Evolutionary conservation across 2,888 invertebrate species (phyloP), one percentile per base, ranked within the genome.

Genomic region (Harpalus rufipes): DNA sequence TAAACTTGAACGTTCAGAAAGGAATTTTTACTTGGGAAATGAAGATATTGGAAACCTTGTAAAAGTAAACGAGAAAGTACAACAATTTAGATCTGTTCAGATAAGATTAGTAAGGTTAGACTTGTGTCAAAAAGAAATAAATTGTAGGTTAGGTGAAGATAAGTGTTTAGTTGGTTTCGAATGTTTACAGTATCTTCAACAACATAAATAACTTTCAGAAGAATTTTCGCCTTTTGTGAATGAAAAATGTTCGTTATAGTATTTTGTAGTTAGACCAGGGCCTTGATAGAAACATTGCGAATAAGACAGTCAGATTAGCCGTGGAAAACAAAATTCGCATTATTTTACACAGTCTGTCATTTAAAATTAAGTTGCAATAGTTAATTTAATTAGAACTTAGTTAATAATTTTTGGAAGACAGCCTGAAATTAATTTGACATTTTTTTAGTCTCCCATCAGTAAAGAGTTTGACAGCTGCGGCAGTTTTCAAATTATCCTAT

Each of bases 31-130:
- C 72, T 18, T 21, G 12, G 41, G 44, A 44, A 74, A 74, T 41
- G 72, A 8, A 16, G 39, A 74, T 74, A 74, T 74, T 74, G 72
- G 72, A 18, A 74, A 41, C 32, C 32, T 32, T 25, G 32, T 65
- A 25, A 65, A 39, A 32, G 68, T 68, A 68, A 74, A 41, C 41
- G 72, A 68, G 72, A 74, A 74, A 74, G 72, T 74, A 74, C 72
- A 74, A 44, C 41, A 10, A 44, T 74, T 44, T 16, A 74, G 72
- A 74, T 74, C 14, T 41, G 72, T 44, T 41, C 18, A 74, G 72
- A 74, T 74, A 74, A 12, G 59, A 14, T 63, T 68, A 32, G 68
- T 12, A 44, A n/a, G 25, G 18, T 78, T 78, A 56, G 78, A 78
- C 78, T 58, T 58, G 7, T 78, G 78, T 78, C 78, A 78, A 58